These are phyloP conservation scores for Drosophila lini DNA, from an alignment of 1,140 invertebrate genomes.

Conservation along the genomic window DNA sequence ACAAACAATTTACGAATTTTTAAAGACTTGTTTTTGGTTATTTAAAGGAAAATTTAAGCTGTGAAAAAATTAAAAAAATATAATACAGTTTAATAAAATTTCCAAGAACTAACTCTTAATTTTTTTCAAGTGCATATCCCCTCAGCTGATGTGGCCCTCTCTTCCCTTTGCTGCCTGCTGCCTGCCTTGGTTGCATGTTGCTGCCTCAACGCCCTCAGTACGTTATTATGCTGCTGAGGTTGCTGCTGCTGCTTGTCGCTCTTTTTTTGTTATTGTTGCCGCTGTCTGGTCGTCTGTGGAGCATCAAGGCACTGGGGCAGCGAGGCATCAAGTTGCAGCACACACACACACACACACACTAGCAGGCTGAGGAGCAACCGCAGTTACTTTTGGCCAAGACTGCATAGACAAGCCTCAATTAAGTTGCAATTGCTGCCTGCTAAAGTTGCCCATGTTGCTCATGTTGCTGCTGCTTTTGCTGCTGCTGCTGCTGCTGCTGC, in stretches of 20 bases:
- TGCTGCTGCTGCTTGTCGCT: constrained; percentile 52
- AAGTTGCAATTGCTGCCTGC: constrained; percentile 72
- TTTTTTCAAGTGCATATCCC: neutral
- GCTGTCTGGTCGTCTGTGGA: constrained; percentile 80
- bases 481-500: constrained; percentile 29
- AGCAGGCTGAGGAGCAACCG: constrained; percentile 53
- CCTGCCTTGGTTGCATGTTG: constrained; percentile 60
- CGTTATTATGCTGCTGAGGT: constrained; percentile 68
- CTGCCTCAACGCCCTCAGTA: constrained; percentile 78
- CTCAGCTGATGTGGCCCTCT: neutral
- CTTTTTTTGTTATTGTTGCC: constrained; percentile 37
- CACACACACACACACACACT: constrained; percentile 4
- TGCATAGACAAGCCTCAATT: constrained; percentile 80
- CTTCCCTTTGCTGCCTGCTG: constrained; percentile 7
- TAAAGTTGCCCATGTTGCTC: constrained; percentile 24
- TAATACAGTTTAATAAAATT: too few species aligned
- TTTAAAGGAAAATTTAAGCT: neutral
- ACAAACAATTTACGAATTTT: neutral
- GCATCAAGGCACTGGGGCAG: constrained; percentile 82
- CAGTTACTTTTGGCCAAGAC: constrained; percentile 69
- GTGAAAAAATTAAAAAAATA: too few species aligned
- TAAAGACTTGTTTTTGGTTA: neutral
- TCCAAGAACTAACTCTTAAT: neutral
- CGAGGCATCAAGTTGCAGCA: constrained; percentile 77
- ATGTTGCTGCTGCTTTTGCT: constrained; percentile 19